phyloP scores from a whole-genome alignment of 2,888 invertebrate genomes.

The Megalurothrips usitatus region DNA sequence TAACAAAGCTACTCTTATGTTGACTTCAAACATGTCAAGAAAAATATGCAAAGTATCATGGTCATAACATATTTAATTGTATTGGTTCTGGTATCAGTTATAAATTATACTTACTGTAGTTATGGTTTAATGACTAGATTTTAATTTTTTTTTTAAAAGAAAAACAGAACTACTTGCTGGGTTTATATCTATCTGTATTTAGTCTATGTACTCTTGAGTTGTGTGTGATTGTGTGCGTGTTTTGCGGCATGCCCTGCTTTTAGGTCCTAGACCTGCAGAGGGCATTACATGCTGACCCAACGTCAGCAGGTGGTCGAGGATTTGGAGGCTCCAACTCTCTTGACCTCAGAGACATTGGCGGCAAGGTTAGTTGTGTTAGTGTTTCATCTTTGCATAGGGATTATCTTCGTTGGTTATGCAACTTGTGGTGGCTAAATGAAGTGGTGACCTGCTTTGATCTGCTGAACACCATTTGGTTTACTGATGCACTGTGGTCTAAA shows the following conservation, averaged over 20 bases:
- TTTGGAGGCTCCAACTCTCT: constrained; percentile 45
- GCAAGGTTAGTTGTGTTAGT: constrained; percentile 45
- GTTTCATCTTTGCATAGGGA: no score
- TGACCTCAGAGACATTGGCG: constrained; percentile 53
- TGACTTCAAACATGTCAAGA: neutral
- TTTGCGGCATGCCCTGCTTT: constrained; percentile 39
- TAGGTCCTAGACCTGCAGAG: constrained; percentile 78
- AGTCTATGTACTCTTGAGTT: neutral
- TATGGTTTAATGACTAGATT: neutral
- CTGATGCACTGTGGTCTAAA: neutral
- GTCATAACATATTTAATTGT: constrained; percentile 29
- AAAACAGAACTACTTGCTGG: neutral
- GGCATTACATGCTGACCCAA: constrained; percentile 71
- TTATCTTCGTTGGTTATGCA: no score
- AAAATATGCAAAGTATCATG: neutral
- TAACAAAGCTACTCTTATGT: neutral
- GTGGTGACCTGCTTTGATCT: no score
- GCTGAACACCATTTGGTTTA: neutral
- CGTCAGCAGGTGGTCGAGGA: constrained; percentile 51
- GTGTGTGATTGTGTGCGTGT: constrained; percentile 40
- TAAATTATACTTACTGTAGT: neutral
- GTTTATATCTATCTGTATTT: constrained; percentile 43
- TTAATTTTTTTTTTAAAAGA: constrained; percentile 47
- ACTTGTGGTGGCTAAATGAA: no score
- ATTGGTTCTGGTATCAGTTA: constrained; percentile 17